These are phyloP conservation scores for Chaetophractus vellerosus DNA, from an alignment of 2,797 vertebrate species.

Conservation along the genomic window DNA sequence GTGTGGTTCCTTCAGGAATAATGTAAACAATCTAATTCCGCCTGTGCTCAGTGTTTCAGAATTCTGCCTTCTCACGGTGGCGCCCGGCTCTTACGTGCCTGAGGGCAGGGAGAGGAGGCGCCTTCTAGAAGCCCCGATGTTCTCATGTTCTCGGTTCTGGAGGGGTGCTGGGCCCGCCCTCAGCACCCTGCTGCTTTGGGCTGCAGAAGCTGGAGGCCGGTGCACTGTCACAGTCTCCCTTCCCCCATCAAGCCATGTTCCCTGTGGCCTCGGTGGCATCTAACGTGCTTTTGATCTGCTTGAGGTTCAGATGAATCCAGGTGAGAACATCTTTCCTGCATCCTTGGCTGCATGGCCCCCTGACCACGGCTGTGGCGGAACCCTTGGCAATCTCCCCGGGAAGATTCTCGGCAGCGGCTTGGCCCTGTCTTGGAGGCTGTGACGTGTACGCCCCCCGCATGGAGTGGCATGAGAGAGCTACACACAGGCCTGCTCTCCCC, in stretches of 20 bases:
- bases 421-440: accelerated
- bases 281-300: not conserved
- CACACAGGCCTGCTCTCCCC: not conserved
- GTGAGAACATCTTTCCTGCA: not conserved
- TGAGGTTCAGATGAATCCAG: not conserved
- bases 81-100: accelerated
- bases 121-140: no score
- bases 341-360: accelerated
- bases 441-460: no score
- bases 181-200: accelerated
- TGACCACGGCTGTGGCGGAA: accelerated
- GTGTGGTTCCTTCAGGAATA: not conserved
- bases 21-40: no score
- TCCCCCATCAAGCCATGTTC: not conserved
- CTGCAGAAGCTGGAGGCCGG: no score
- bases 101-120: accelerated
- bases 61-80: not conserved
- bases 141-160: accelerated
- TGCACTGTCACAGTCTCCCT: not conserved
- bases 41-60: not conserved
- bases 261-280: not conserved
- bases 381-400: not conserved
- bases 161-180: not conserved
- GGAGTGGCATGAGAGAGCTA: accelerated
- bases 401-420: not conserved